Percentiles rank a stretch among this genome's conserved stretches.
These are phyloP conservation scores for Drosophila willistoni DNA, from an alignment of 1,140 invertebrate genomes.

Conservation along the genomic window DNA sequence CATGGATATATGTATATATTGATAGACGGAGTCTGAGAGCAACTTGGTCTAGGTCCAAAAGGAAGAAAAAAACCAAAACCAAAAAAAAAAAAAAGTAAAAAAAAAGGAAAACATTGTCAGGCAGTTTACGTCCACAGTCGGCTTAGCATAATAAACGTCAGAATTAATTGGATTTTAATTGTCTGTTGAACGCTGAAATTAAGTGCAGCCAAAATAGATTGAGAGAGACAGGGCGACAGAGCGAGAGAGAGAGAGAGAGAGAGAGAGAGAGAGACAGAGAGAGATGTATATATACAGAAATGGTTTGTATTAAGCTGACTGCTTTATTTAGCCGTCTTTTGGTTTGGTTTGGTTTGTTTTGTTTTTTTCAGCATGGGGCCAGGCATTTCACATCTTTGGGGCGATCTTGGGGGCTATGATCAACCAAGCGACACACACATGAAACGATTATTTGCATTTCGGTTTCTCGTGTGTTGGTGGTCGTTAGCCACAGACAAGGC, in stretches of 20 bases:
- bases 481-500: conserved; percentile 30
- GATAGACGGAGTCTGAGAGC: conserved; percentile 5
- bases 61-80: too few species aligned
- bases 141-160: conserved; percentile 81
- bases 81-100: too few species aligned
- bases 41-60: neutral
- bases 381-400: conserved; percentile 39
- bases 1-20: neutral
- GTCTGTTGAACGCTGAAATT: conserved; percentile 81
- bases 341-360: conserved; percentile 14
- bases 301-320: conserved; percentile 61
- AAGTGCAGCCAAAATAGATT: conserved; percentile 77
- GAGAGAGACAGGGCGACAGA: conserved; percentile 10
- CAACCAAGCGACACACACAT: conserved; percentile 69
- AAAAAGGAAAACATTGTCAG: conserved; percentile 5
- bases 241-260: neutral
- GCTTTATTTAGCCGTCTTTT: conserved; percentile 68
- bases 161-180: conserved; percentile 82
- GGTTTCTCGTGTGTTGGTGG: conserved; percentile 32
- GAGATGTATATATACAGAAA: neutral
- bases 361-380: conserved; percentile 27
- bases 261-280: neutral
- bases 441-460: conserved; percentile 63
- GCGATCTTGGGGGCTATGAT: conserved; percentile 75
- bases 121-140: conserved; percentile 46